Percentiles rank a stretch among this genome's conserved stretches.
phyloP scores from a whole-genome alignment of 2,888 invertebrate species.

The Ophonus ardosiacus region DNA sequence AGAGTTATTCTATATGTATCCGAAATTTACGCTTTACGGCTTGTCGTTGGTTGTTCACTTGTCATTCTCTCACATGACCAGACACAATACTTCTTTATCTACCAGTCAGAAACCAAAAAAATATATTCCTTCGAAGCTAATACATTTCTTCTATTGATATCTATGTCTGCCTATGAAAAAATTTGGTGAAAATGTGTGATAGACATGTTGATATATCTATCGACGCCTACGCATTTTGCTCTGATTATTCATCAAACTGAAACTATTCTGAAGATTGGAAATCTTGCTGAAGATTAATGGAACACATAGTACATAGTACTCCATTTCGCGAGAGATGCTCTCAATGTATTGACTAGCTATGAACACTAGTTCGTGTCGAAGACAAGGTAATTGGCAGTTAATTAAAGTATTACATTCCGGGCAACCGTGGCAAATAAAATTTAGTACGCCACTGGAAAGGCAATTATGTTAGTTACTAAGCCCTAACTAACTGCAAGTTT shows the following conservation, averaged over 20 bases:
- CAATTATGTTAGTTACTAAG: not conserved
- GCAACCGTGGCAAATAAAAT: constrained; percentile 11
- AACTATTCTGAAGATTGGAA: not conserved
- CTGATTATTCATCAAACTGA: not conserved
- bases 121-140: not conserved
- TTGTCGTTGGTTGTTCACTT: no score
- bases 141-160: not conserved
- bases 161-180: not conserved
- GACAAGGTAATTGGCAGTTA: constrained; percentile 33
- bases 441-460: not conserved
- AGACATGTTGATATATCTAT: not conserved
- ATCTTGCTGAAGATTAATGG: constrained; percentile 4
- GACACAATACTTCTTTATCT: no score
- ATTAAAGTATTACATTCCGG: constrained; percentile 34
- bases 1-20: no score
- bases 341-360: constrained; percentile 16
- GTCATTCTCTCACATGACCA: no score
- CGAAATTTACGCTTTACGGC: no score
- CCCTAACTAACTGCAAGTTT: not conserved
- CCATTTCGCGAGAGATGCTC: not conserved
- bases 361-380: not conserved
- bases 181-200: not conserved
- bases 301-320: not conserved
- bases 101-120: no score
- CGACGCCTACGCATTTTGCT: not conserved